A percentile compares a stretch with the other conserved stretches of the same genome.
Conservation (phyloP, 2,113 vertebrate species). For the Nerophis lumbriciformis region DNA sequence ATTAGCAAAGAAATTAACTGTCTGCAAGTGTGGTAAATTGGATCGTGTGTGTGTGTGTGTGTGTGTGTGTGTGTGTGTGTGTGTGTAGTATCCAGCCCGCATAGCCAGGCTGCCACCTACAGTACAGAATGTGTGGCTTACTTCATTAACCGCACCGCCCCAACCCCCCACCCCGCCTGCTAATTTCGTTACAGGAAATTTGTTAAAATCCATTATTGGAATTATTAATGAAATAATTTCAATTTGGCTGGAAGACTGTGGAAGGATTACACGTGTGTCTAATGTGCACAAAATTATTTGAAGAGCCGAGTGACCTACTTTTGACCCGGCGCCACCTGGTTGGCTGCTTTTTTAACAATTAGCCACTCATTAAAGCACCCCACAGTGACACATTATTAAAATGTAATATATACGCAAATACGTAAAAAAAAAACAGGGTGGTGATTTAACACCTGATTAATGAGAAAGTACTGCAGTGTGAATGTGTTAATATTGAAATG, state of each 20-base stretch:
- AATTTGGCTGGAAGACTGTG: slow-evolving; percentile 39
- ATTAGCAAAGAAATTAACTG: slow-evolving; percentile 75
- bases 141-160: slow-evolving; percentile 1
- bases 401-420: not conserved
- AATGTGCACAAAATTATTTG: slow-evolving; percentile 11
- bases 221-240: slow-evolving; percentile 50
- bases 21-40: slow-evolving; percentile 68
- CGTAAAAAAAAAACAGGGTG: not conserved
- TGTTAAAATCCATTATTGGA: slow-evolving; percentile 49
- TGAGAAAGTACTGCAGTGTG: not conserved
- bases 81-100: slow-evolving; percentile 14
- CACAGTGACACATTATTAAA: not conserved
- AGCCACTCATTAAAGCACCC: not conserved
- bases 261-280: slow-evolving; percentile 36
- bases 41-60: slow-evolving; percentile 48
- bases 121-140: slow-evolving; percentile 57
- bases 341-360: not conserved
- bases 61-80: slow-evolving; percentile 2
- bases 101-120: slow-evolving; percentile 74
- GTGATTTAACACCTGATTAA: not conserved
- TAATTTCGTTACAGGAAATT: slow-evolving; percentile 45
- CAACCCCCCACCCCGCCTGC: slow-evolving; percentile 21
- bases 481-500: not conserved
- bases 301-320: not conserved
- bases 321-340: slow-evolving; percentile 9